Base-by-base conservation (phyloP, 2,113 vertebrate genomes). In the Lophius piscatorius region DNA sequence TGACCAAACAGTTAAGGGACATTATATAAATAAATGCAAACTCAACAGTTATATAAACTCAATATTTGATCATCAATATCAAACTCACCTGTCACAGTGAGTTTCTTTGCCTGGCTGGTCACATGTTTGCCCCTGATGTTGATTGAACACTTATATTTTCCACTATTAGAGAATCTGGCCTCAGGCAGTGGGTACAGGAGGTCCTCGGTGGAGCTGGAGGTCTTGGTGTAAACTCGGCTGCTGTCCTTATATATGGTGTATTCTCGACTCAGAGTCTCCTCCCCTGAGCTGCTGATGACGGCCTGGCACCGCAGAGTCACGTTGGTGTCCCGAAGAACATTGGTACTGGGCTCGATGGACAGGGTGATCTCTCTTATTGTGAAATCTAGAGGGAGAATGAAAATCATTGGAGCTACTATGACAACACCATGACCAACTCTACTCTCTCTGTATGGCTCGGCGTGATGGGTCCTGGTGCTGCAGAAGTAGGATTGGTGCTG, bases 81-180 rank as follows among this genome's bases (percentile, higher is more conserved):
- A 18, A 16, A 61, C 81, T 33, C 31, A 91, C 92, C 92, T 81
- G 61, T 72, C 1, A 93, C 87, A 4, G 8, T 73, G 24, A 92
- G 82, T 2, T 39, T 57, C 47, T 41, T 1, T 0, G 0, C 0
- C 0, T 11, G 1, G 14, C 89, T 92, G 3, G 1, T 13, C 18
- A 0, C 0, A 0, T 2, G 0, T 9, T 36, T 13, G 3, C 5
- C 26, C 1, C 33, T 3, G 5, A 77, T 74, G 22, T 0, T 46
- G 6, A 91, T 36, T 3, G 4, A 5, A 50, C 92, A 93, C 16
- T n/a, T 47, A 44, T 92, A 92, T 6, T 10, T 85, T 22, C 89
- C 91, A 0, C 29, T 70, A 73, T 91, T 52, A 33, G 55, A 74
- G 13, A 82, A 76, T 40, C 84, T 72, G 58, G 61, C 82, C 0